Conservation (phyloP, 2,888 invertebrate species). For the Candidula unifasciata region DNA sequence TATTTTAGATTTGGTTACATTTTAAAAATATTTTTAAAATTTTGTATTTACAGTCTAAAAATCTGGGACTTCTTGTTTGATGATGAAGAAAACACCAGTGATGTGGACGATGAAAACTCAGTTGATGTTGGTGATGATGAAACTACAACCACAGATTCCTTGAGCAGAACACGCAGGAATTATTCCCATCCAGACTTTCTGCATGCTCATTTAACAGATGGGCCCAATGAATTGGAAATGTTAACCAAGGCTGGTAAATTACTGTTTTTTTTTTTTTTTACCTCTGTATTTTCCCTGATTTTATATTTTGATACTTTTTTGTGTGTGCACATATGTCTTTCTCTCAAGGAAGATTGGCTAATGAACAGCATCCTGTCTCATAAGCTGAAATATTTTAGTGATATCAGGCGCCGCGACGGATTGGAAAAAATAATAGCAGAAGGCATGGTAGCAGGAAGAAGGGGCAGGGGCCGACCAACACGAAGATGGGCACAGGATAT, state of each 20-base stretch:
- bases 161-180: slow-evolving; percentile 23
- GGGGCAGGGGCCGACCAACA: no score
- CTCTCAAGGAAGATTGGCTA: no score
- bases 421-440: no score
- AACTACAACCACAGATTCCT: neutral
- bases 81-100: neutral
- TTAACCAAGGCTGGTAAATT: slow-evolving; percentile 81
- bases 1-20: no score
- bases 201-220: slow-evolving; percentile 78
- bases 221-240: slow-evolving; percentile 80
- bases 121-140: slow-evolving; percentile 25
- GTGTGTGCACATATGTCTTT: neutral
- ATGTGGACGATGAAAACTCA: neutral
- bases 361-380: no score
- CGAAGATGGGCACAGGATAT: no score
- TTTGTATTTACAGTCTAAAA: slow-evolving; percentile 20
- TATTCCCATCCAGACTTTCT: slow-evolving; percentile 27
- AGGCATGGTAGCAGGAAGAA: no score
- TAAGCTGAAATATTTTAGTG: no score
- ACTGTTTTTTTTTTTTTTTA: neutral
- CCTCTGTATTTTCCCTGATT: neutral
- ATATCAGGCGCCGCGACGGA: no score
- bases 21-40: no score
- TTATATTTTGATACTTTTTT: neutral
- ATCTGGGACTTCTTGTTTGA: slow-evolving; percentile 38